These are phyloP conservation scores for Buathra laborator DNA, from an alignment of 2,888 invertebrate species.

Conservation along the genomic window DNA sequence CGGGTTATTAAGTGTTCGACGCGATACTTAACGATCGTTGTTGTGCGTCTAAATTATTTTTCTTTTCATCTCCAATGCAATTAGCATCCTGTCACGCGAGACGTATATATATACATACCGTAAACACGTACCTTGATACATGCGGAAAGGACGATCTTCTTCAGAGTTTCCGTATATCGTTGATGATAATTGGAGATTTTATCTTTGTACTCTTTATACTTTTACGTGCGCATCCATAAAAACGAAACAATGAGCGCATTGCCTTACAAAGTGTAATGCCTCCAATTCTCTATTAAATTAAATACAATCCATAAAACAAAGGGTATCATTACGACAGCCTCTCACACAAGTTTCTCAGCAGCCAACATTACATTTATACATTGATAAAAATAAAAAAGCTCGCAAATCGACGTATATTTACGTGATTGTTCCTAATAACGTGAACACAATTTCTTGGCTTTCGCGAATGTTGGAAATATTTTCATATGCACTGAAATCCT, in stretches of 20 bases:
- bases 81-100: conserved; percentile 44
- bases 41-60: conserved; percentile 23
- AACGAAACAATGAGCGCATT: conserved; percentile 42
- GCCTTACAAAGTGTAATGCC: neutral
- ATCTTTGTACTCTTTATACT: conserved; percentile 40
- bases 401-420: too few species aligned
- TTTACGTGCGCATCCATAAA: conserved; percentile 27
- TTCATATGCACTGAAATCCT: too few species aligned
- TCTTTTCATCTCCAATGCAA: conserved; percentile 40
- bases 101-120: conserved; percentile 9
- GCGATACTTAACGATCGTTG: conserved; percentile 35
- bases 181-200: conserved; percentile 38
- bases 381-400: too few species aligned
- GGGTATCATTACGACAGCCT: neutral
- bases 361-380: neutral
- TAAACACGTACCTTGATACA: neutral
- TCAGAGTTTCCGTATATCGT: conserved; percentile 44
- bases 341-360: neutral
- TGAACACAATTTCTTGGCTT: too few species aligned
- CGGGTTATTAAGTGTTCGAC: conserved; percentile 23
- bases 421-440: too few species aligned
- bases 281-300: neutral
- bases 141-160: neutral
- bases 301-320: neutral
- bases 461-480: too few species aligned